phyloP scores from a whole-genome alignment of 2,113 vertebrate genomes.

The Perccottus glenii region DNA sequence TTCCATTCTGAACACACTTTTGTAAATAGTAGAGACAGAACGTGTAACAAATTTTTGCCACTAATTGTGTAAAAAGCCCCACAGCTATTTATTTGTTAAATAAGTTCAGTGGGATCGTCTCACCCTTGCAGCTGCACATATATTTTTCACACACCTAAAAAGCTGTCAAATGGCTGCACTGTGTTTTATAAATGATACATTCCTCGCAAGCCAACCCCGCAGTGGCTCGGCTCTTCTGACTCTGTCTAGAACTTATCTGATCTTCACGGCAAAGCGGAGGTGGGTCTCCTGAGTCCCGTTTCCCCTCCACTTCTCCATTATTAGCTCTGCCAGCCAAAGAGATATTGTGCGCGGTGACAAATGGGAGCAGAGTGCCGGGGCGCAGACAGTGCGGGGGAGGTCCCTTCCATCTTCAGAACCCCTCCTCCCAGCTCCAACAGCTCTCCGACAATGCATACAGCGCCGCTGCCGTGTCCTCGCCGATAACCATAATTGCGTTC shows the following conservation, averaged over 20 bases:
- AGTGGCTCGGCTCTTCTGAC: conserved; percentile 31
- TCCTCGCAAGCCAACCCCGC: conserved; percentile 39
- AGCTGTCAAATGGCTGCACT: conserved; percentile 31
- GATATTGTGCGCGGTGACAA: conserved; percentile 75
- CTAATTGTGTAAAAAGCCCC: no score
- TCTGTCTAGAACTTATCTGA: conserved; percentile 66
- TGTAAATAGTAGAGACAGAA: no score
- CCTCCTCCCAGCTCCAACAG: not conserved
- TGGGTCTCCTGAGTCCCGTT: conserved; percentile 68
- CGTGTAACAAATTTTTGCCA: no score
- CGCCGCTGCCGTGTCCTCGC: conserved; percentile 48
- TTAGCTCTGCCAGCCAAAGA: conserved; percentile 75
- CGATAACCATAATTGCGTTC: conserved; percentile 78
- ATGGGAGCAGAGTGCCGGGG: conserved; percentile 60
- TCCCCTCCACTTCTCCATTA: conserved; percentile 63
- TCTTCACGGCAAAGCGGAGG: conserved; percentile 59
- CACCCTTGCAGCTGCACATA: conserved; percentile 27
- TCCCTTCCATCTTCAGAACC: conserved; percentile 23
- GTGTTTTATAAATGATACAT: conserved; percentile 59
- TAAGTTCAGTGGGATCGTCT: no score
- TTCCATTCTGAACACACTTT: no score
- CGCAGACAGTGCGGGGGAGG: conserved; percentile 66
- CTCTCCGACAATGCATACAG: not conserved
- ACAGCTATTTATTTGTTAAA: no score
- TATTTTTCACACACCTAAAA: conserved; percentile 62